Base-by-base conservation (phyloP, 1,140 invertebrate genomes). In the Himalopsyche phryganea region DNA sequence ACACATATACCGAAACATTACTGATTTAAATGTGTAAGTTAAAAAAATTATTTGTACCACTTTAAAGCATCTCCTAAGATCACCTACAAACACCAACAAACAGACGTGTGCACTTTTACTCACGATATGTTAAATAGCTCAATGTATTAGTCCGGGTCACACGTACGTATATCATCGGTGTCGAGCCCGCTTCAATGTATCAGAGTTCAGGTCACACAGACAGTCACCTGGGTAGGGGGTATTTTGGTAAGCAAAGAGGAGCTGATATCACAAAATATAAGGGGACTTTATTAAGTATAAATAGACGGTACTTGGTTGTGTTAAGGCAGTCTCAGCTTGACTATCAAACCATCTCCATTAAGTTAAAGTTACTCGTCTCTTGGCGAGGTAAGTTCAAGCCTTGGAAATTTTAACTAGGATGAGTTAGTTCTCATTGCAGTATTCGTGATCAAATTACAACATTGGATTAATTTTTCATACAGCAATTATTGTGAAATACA, bases 381-480 rank as follows among this genome's bases (percentile, higher is more conserved):
- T 50, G 54, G 54, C 54, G 54, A 57, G 54, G 54, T 57, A 57
- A 57, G 54, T 57, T 40, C 14, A 33, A 52, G 18, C 9, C 23
- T 28, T 28, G 23, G 23, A 28, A 28, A 28, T 5, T 28, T 28
- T 28, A 28, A 28, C 23, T 5, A 9, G 23, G 23, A 28, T 5
- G 23, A 28, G 23, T 28, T 28, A 28, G 9, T 28, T 28, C 3
- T 28, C 23, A 28, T 28, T 9, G 23, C 4, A 28, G 9, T 28
- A 28, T 5, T 28, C 23, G 23, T 28, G 23, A 28, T 28, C 3
- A 3, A 5, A 28, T 28, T 28, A 28, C 23, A 3, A 28, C 23
- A 28, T 28, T 28, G 23, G 23, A 28, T 28, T 28, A 28, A 28
- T 5, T 28, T 28, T 28, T 28, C 23, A 28, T 28, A 28, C 23